phyloP scores from a whole-genome alignment of 2,113 vertebrate species.

The Megalops atlanticus region DNA sequence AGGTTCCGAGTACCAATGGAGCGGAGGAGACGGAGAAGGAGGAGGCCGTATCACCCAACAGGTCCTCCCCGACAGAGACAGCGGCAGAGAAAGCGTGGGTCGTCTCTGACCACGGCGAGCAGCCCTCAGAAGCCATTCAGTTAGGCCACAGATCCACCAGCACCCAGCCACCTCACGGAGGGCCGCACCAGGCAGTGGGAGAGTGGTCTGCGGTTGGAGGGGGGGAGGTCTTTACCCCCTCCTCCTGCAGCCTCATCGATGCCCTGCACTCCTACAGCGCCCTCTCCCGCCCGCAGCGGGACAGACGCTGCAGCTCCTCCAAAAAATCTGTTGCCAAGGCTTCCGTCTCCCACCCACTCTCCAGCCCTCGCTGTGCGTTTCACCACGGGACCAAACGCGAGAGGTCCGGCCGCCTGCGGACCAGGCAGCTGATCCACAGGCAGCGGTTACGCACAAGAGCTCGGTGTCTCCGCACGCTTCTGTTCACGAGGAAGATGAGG shows the following conservation, averaged over 20 bases:
- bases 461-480: neutral
- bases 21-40: neutral
- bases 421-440: neutral
- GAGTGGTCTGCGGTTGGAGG: constrained; percentile 25
- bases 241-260: constrained; percentile 75
- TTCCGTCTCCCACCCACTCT: neutral
- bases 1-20: neutral
- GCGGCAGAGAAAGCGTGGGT: neutral
- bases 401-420: neutral
- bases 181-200: constrained; percentile 13
- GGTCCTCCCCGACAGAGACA: neutral
- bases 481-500: constrained; percentile 71
- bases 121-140: too few species aligned
- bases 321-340: neutral
- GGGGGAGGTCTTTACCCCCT: constrained; percentile 61
- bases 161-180: neutral
- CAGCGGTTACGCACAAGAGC: constrained; percentile 10
- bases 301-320: constrained; percentile 16
- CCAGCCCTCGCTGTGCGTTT: neutral
- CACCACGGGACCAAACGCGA: neutral
- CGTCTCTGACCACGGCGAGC: neutral
- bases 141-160: too few species aligned
- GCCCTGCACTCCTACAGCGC: constrained; percentile 80
- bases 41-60: neutral
- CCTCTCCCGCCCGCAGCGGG: constrained; percentile 69